Conservation (phyloP, 2,888 invertebrate genomes). For the Matsumyia berberina region DNA sequence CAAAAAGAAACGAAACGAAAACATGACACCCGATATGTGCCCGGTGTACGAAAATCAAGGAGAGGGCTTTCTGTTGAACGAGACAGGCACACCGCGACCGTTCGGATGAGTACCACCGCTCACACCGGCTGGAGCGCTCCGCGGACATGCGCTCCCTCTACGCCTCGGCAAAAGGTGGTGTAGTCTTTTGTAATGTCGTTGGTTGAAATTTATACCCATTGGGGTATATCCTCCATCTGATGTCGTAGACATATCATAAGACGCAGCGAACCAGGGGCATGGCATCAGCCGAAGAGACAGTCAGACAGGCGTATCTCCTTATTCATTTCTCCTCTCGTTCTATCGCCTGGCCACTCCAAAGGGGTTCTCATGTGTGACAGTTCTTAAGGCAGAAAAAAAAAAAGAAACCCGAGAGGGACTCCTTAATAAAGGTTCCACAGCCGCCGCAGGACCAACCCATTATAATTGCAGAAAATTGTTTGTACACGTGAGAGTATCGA, state of each 20-base stretch:
- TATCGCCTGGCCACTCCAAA: neutral
- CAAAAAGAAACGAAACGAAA: conserved; percentile 58
- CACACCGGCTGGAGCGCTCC: neutral
- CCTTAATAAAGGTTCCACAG: conserved; percentile 30
- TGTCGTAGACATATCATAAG: conserved; percentile 64
- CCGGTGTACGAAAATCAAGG: conserved; percentile 57
- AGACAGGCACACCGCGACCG: conserved; percentile 29
- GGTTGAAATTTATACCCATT: conserved; percentile 74
- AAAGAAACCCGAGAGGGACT: conserved; percentile 15
- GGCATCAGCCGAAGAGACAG: conserved; percentile 58
- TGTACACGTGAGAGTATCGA: conserved; percentile 31
- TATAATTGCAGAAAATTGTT: conserved; percentile 74
- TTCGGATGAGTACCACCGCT: too few species aligned
- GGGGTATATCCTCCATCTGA: conserved; percentile 46
- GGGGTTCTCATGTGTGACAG: conserved; percentile 56
- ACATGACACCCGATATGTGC: conserved; percentile 74
- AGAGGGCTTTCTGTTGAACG: conserved; percentile 46
- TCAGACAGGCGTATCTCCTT: conserved; percentile 57
- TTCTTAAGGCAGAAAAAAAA: conserved; percentile 5
- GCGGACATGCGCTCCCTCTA: neutral
- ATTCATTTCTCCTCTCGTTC: neutral
- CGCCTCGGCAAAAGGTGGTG: conserved; percentile 70
- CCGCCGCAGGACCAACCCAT: conserved; percentile 45
- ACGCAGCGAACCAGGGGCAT: conserved; percentile 55
- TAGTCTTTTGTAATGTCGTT: conserved; percentile 75